Evolutionary conservation across 2,113 vertebrate species (phyloP).

Genomic region (Acanthisitta chloris): DNA sequence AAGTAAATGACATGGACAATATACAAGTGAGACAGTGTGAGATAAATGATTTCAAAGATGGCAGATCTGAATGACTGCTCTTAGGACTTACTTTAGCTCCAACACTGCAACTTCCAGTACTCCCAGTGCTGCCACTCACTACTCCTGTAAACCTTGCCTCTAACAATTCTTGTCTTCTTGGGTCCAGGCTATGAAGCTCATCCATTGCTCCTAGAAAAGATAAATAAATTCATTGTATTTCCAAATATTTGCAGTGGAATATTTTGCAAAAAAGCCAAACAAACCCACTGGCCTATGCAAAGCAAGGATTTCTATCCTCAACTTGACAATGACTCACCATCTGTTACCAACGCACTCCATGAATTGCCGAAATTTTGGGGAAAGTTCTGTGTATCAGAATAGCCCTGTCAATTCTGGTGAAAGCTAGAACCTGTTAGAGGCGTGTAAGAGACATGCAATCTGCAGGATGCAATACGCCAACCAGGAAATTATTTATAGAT

Average conservation of each 20-base stretch:
- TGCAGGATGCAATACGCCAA: not conserved
- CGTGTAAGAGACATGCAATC: not conserved
- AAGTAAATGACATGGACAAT: not conserved
- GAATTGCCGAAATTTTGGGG: not conserved
- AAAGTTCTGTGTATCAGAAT: not conserved
- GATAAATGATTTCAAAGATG: not conserved
- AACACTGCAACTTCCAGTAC: constrained; percentile 95
- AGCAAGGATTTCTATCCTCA: not conserved
- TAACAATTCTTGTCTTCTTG: constrained; percentile 95
- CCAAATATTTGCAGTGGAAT: not conserved
- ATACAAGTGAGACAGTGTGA: not conserved
- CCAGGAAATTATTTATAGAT: constrained; percentile 7
- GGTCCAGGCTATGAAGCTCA: constrained; percentile 99
- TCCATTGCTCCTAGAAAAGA: constrained; percentile 92
- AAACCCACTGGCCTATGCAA: not conserved
- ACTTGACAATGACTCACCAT: not conserved
- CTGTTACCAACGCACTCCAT: not conserved
- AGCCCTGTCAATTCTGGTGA: not conserved
- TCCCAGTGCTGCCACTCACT: constrained; percentile 93
- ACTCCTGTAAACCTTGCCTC: constrained; percentile 97
- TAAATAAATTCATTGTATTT: not conserved
- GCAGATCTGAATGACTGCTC: not conserved
- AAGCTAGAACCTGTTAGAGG: not conserved
- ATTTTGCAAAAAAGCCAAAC: not conserved
- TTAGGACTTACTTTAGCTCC: constrained; percentile 91